Evolutionary conservation across 2,113 vertebrate species (phyloP).

Genomic region (Capreolus pygargus): DNA sequence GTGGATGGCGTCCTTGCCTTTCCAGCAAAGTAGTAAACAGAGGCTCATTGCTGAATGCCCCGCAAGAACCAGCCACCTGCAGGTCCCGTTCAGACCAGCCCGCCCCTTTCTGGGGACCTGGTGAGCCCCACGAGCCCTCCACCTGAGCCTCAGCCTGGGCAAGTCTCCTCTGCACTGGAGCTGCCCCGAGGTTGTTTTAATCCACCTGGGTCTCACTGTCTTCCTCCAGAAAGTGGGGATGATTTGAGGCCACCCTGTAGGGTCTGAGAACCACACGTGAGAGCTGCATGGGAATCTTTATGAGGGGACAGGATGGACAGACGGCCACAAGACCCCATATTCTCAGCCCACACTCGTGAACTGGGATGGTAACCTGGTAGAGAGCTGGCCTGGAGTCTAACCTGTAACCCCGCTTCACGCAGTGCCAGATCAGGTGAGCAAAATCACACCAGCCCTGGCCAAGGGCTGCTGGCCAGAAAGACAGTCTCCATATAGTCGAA

Average conservation of each 20-base stretch:
- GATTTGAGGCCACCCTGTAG: not conserved
- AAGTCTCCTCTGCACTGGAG: not conserved
- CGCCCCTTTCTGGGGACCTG: not conserved
- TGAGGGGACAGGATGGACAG: not conserved
- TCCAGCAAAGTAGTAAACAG: not conserved
- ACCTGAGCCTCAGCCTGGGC: not conserved
- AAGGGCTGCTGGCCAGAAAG: not conserved
- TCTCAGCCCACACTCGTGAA: not conserved
- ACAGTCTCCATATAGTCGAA: not conserved
- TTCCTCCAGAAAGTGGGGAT: not conserved
- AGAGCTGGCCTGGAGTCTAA: not conserved
- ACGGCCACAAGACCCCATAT: not conserved
- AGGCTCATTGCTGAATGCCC: not conserved
- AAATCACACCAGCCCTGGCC: not conserved
- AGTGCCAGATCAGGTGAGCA: not conserved
- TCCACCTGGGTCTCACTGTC: not conserved
- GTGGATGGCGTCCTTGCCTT: not conserved
- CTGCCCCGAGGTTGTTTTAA: not conserved
- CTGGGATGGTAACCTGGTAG: not conserved
- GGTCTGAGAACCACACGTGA: not conserved
- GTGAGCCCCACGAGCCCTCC: not conserved
- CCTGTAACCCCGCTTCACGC: not conserved
- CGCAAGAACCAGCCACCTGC: fast-evolving
- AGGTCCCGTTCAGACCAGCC: not conserved
- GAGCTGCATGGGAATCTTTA: not conserved